Evolutionary conservation across 2,888 invertebrate species (phyloP), one percentile per base, ranked within the genome.

Genomic region (Tiliacea aurago): DNA sequence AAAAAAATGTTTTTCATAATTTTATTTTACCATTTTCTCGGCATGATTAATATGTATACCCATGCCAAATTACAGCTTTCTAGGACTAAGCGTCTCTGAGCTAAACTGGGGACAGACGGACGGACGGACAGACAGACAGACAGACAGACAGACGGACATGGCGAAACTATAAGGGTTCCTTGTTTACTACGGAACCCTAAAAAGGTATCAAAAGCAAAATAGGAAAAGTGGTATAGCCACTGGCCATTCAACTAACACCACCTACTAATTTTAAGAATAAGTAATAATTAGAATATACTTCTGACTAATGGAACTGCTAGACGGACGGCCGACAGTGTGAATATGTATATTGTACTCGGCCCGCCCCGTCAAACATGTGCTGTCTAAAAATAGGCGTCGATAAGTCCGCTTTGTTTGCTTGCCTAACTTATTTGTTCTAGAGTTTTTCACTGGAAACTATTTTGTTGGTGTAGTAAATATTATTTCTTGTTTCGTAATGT

Each of bases 371-470:
- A 62, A 80, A 81, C 88, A 84, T 87, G 80, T 87, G 87, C 80
- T 61, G 79, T 84, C 86, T 88, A 87, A 86, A 90, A 87, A 90
- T 88, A 88, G 67, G 61, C 64, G 64, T 70, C 83, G 85, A 85
- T 86, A 87, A 83, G 79, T 79, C 58, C 41, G 81, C 77, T 84
- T 85, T 84, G 86, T 88, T 86, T 84, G 77, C 62, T 83, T 74
- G 74, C 76, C 69, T 76, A 83, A 84, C 77, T 85, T 86, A 79
- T 87, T 84, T 86, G 76, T 81, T 84, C 71, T 78, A 79, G 76
- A 76, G 66, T 78, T 80, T 85, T 86, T 82, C 76, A 71, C 75
- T 82, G 63, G 79, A 85, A 86, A 85, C 73, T 76, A 84, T 80
- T 80, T 75, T 78, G 70, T 75, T 73, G 75, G 67, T 77, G 80